A percentile compares a stretch with the other conserved stretches of the same genome.
Evolutionary conservation across 1,140 invertebrate genomes (phyloP).

Genomic region (Heliothis subflexa): DNA sequence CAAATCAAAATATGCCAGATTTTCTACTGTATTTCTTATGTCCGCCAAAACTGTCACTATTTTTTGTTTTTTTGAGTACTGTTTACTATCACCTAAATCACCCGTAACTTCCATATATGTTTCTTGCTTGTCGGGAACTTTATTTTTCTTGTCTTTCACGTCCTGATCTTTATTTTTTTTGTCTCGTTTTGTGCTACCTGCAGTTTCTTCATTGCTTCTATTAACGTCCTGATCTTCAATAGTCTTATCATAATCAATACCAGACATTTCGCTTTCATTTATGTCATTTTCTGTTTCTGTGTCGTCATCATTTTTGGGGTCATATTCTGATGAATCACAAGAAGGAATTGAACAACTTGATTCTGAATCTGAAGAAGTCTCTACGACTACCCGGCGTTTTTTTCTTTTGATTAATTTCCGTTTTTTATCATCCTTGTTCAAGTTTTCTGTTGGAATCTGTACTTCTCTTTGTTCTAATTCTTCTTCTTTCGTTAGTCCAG

Average conservation of each 20-base stretch:
- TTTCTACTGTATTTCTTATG: slow-evolving; percentile 28
- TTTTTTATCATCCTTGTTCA: neutral
- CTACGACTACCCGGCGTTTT: neutral
- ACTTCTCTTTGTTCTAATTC: slow-evolving; percentile 7
- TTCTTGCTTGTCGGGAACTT: neutral
- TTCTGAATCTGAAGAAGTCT: slow-evolving; percentile 9
- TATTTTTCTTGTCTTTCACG: neutral
- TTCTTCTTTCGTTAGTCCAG: neutral
- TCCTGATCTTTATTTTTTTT: neutral
- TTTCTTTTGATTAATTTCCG: slow-evolving; percentile 1
- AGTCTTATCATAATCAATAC: neutral
- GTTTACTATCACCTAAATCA: neutral
- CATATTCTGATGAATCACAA: slow-evolving; percentile 6
- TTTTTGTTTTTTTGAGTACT: neutral
- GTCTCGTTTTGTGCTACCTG: neutral
- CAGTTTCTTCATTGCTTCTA: slow-evolving; percentile 11
- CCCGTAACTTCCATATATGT: neutral
- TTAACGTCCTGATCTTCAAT: slow-evolving; percentile 1
- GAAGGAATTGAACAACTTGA: neutral
- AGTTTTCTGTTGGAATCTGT: neutral
- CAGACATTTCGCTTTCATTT: slow-evolving; percentile 1
- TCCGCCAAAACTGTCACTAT: slow-evolving; percentile 24
- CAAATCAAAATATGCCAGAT: slow-evolving; percentile 29
- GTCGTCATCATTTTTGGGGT: slow-evolving; percentile 6
- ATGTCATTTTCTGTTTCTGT: slow-evolving; percentile 13